These are phyloP conservation scores for Elysia chlorotica DNA, from an alignment of 1,140 invertebrate species.

Conservation along the genomic window DNA sequence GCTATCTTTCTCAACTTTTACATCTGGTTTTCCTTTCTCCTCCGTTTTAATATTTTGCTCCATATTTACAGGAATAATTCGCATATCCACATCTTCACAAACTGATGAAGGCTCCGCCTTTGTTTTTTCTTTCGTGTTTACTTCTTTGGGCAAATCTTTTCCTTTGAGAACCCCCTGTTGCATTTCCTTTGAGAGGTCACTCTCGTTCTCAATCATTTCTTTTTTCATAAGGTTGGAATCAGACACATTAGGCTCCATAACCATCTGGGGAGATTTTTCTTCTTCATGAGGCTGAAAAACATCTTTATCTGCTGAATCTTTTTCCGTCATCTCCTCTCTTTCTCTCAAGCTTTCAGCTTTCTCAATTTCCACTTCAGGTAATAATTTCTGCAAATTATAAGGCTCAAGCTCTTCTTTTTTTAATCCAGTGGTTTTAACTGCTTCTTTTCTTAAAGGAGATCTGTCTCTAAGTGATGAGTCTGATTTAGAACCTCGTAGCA, in stretches of 20 bases:
- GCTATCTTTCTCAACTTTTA: background rate
- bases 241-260: background rate
- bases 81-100: no score
- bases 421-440: no score
- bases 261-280: background rate
- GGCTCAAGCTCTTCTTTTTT: no score
- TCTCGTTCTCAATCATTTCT: background rate
- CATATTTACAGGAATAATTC: background rate
- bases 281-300: background rate
- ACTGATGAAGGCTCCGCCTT: no score
- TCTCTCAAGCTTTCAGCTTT: background rate
- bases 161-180: no score
- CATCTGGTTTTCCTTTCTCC: background rate
- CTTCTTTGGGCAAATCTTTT: no score
- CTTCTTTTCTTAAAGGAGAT: no score
- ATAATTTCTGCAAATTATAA: no score
- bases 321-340: background rate
- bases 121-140: no score
- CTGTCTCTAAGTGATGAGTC: conserved; percentile 14
- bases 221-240: background rate
- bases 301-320: background rate
- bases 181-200: background rate
- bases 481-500: background rate
- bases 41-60: background rate
- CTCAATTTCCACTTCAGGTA: background rate